Base-by-base conservation (phyloP, 2,888 invertebrate genomes). In the Gryllus longicercus region DNA sequence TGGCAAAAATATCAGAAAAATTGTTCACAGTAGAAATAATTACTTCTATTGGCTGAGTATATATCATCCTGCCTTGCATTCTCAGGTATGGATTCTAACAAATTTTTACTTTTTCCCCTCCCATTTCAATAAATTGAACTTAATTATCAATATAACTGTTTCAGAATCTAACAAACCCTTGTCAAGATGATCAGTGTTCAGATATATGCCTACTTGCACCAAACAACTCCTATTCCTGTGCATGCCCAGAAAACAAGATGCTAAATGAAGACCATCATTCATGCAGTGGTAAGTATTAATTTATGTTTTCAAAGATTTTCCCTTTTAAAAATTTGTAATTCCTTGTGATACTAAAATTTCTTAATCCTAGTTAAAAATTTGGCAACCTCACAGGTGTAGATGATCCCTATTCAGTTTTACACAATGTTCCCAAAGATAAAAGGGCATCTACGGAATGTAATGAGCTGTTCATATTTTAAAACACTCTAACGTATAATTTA, bases 191-290 rank as follows among this genome's bases (percentile, higher is more conserved):
- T 25, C 87, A 88, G 16, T 97, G 97, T 85, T 91, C 92, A 2
- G 93, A 96, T 85, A 87, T 97, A 49, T 97, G 97, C 84, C 87
- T 96, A 51, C 86, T 96, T 78, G 90, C 90, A 2, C 91, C 91
- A 0, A 87, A 88, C 11, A 85, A 84, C 0, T 87, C 87, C 8
- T 91, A 90, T 82, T 87, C 89, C 0, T 96, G 96, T 85, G 93
- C 92, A 0, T 97, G 97, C 84, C 94, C 95, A 0, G 90, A 93
- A 76, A 92, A 93, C 38, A 94, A 93, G 89, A 85, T 87, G 49
- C 85, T 95, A 2, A 84, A 87, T 0, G 81, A 84, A 0, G 91
- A 93, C 83, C 88, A 87, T 74, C 89, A 88, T 23, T 90, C 89
- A 0, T 94, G 94, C 84, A 86, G 85, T 82, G 88, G 91, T 89